phyloP scores from a whole-genome alignment of 2,113 vertebrate species.

The Eretmochelys imbricata region DNA sequence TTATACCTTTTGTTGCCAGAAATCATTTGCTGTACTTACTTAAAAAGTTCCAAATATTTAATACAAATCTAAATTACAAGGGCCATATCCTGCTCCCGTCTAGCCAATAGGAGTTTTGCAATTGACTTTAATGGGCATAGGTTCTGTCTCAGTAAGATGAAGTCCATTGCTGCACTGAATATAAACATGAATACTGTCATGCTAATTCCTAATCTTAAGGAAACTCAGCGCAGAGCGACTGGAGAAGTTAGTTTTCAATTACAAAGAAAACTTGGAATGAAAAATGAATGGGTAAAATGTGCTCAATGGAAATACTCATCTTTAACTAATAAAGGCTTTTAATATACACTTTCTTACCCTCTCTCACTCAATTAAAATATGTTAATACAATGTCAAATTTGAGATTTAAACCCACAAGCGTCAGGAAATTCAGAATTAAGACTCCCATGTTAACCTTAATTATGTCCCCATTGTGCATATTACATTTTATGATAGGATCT shows the following conservation, averaged over 20 bases:
- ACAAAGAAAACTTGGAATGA: conserved; percentile 7
- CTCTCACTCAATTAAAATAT: conserved; percentile 65
- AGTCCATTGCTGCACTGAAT: background rate
- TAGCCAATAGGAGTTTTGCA: background rate
- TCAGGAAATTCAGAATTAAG: conserved; percentile 73
- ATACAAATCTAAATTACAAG: background rate
- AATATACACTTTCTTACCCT: conserved; percentile 33
- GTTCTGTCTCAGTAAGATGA: background rate
- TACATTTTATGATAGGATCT: conserved; percentile 67
- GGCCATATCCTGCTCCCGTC: background rate
- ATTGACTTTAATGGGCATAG: background rate
- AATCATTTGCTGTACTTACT: background rate
- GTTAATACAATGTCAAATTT: conserved; percentile 66
- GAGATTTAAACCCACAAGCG: conserved; percentile 66
- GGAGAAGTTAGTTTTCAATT: conserved; percentile 24
- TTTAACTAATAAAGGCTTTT: conserved; percentile 56
- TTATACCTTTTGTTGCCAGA: background rate
- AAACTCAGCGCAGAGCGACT: background rate
- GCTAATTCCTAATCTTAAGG: conserved; percentile 30
- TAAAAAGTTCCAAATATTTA: conserved; percentile 2
- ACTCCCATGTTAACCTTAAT: conserved; percentile 54
- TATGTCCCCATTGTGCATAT: conserved; percentile 64
- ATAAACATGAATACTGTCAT: conserved; percentile 11
- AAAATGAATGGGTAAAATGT: conserved; percentile 17
- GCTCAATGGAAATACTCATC: conserved; percentile 16